phyloP scores from a whole-genome alignment of 2,113 vertebrate genomes.

The Cyanoliseus patagonus region DNA sequence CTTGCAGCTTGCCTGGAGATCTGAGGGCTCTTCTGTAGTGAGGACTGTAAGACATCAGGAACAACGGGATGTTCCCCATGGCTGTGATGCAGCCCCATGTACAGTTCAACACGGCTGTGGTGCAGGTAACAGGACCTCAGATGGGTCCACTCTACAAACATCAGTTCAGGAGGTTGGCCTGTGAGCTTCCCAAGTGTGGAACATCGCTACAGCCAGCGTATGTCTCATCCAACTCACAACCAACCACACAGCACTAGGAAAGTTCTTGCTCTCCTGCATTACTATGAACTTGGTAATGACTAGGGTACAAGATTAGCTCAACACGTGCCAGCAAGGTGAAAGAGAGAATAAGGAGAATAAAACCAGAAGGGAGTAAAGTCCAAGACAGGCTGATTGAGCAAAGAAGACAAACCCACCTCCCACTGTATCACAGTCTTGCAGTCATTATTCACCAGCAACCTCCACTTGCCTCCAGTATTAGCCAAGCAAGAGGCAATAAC shows the following conservation, averaged over 20 bases:
- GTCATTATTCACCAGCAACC: neutral
- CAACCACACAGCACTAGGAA: neutral
- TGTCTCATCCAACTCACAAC: neutral
- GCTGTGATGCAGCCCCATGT: neutral
- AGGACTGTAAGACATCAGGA: neutral
- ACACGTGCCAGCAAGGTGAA: neutral
- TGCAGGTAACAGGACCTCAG: neutral
- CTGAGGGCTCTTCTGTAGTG: neutral
- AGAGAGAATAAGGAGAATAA: neutral
- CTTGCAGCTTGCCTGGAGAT: neutral
- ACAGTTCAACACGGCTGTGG: neutral
- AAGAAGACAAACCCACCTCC: neutral
- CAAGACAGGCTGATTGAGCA: too few relatives aligned
- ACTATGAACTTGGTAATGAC: neutral
- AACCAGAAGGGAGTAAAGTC: neutral
- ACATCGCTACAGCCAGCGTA: neutral
- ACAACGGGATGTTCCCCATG: neutral
- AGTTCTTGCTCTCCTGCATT: neutral
- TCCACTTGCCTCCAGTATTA: neutral
- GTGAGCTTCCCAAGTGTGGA: neutral
- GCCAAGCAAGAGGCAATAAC: neutral
- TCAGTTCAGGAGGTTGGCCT: neutral
- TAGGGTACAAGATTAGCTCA: neutral
- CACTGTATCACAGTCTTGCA: neutral
- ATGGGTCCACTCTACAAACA: neutral